Evolutionary conservation across 2,888 invertebrate species (phyloP), one percentile per base, ranked within the genome.

Genomic region (Pachliopta kotzebuea): DNA sequence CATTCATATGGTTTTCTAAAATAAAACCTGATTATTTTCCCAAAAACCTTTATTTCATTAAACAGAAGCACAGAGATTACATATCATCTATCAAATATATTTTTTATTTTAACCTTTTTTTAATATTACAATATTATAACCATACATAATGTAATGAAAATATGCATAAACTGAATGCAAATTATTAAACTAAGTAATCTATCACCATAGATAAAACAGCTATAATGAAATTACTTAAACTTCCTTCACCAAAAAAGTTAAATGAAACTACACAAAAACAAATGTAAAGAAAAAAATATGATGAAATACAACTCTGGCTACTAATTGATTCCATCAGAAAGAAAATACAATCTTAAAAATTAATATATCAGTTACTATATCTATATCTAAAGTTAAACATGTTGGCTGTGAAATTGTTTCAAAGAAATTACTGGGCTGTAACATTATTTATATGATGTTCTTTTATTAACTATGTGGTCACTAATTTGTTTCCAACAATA

Each of bases 1-100:
- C 78, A 86, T 72, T 86, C 93, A 42, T 91, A 93, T 74, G 94
- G 94, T 62, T 94, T 94, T 76, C 81, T 94, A 70, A 93, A 92
- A 86, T 91, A 88, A 89, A 80, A 67, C 60, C 24, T 60, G 31
- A 50, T 31, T 26, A 52, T 31, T 49, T 52, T 42, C 49, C 18
- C 29, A 24, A 29, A 26, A 23, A 45, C 60, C 45, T 65, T 65
- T 65, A 65, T 65, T 65, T 31, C 54, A 49, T 55, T 17, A 57
- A 31, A 57, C 45, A n/a, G 50, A 65, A 61, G 42, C 14, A 24
- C 11, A 60, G 17, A 60, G 0, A 9, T 4, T 52, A 52, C 50
- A 50, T 50, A 42, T 42, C 2, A 14, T 14, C 42, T 18, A 14
- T 42, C 18, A 8, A 42, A 42, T 42, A 2, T 42, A 42, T 4